These are phyloP conservation scores for Oryzias sinensis DNA, from an alignment of 2,797 vertebrate species.

Conservation along the genomic window DNA sequence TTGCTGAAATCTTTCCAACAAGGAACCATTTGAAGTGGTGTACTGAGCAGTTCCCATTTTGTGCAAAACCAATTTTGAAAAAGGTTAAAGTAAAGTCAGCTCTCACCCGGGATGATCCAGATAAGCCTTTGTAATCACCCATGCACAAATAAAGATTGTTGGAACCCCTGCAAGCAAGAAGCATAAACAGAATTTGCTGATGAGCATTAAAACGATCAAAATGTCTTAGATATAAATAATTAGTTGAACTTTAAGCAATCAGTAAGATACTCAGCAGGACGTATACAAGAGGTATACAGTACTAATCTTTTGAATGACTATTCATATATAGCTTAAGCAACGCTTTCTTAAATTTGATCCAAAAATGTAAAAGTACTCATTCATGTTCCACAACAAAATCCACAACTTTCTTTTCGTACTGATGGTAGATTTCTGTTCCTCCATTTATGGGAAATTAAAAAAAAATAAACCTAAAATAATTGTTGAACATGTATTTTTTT, in stretches of 20 bases:
- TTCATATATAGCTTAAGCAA: slow-evolving; percentile 19
- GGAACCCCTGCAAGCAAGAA: slow-evolving; percentile 81
- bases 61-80: neutral
- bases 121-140: slow-evolving; percentile 84
- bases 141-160: slow-evolving; percentile 84
- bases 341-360: slow-evolving; percentile 22
- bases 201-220: slow-evolving; percentile 19
- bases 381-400: slow-evolving; percentile 23
- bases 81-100: neutral
- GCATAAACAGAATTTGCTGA: slow-evolving; percentile 23
- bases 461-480: slow-evolving; percentile 5
- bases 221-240: slow-evolving; percentile 7
- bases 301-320: slow-evolving; percentile 28
- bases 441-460: neutral
- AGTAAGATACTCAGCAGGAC: neutral
- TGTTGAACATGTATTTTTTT: slow-evolving; percentile 16
- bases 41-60: neutral
- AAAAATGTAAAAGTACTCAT: slow-evolving; percentile 33
- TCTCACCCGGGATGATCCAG: slow-evolving; percentile 78
- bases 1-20: too few relatives aligned
- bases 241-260: slow-evolving; percentile 20
- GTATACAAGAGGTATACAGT: neutral
- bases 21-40: neutral
- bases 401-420: slow-evolving; percentile 23
- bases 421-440: slow-evolving; percentile 1